Base-by-base conservation (phyloP, 2,888 invertebrate species). In the Timema podura region DNA sequence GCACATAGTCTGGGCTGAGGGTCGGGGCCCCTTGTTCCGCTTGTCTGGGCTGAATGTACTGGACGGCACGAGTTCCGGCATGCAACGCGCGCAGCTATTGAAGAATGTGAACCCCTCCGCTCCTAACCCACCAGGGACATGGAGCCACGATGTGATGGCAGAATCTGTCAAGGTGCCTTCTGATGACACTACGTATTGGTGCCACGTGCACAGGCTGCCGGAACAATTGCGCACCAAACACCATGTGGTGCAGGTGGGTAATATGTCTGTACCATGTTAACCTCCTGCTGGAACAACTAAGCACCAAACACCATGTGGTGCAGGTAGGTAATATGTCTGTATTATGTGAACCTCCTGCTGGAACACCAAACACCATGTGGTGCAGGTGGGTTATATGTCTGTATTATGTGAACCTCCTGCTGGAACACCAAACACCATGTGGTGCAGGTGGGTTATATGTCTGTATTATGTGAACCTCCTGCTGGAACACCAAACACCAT, bases 131-230 rank as follows among this genome's bases (percentile, higher is more conserved):
- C 76, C 79, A 0, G 79, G 85, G 45, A 83, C 88, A 0, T 85
- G 86, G 79, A 81, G 84, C 70, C 80, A 91, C 47, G 86, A 88
- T 70, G 82, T 94, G 45, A 82, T 86, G 0, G 85, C 89, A 30
- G 83, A 89, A 68, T 82, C 87, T 65, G 86, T 93, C 1, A 82
- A 86, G 72, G 90, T 99, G 5, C 98, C 98, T 0, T 83, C 84
- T 3, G 84, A 82, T 11, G 97, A 98, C 76, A 99, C 99, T 0
- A 98, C 97, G 0, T 99, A 99, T 79, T 99, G 98, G 98, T 99
- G 98, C 79, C 90, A 91, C 72, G 88, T 96, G 6, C 87, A 91
- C 67, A 90, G 89, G 77, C 81, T 99, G 13, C 94, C 96, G 0
- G 83, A 87, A 7, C 83, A 85, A 70, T 82, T 93, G 64, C 81